phyloP scores from a whole-genome alignment of 2,113 vertebrate genomes.

The Ictalurus punctatus region DNA sequence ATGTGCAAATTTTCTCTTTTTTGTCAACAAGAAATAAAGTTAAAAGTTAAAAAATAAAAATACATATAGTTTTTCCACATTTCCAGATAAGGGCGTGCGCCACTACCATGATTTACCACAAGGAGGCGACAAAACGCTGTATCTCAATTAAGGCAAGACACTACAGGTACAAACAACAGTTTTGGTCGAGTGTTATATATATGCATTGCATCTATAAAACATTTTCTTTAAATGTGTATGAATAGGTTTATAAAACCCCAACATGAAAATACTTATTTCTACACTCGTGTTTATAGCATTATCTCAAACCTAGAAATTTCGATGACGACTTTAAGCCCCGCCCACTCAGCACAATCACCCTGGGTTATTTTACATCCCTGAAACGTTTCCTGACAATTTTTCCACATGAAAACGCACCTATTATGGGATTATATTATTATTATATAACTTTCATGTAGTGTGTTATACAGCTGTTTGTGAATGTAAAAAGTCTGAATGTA shows the following conservation, averaged over 20 bases:
- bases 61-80: not conserved
- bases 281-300: not conserved
- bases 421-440: no score
- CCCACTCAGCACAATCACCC: not conserved
- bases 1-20: not conserved
- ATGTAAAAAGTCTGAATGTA: no score
- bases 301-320: not conserved
- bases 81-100: not conserved
- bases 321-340: not conserved
- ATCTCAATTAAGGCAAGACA: not conserved
- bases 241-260: no score
- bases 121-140: conserved; percentile 17
- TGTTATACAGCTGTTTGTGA: no score
- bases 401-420: no score
- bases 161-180: not conserved
- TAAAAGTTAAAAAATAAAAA: not conserved
- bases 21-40: not conserved
- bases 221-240: no score
- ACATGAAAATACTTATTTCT: no score
- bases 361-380: no score
- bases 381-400: no score
- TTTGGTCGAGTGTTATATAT: no score
- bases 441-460: no score
- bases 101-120: not conserved
- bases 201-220: no score